Conservation (phyloP, 1,140 invertebrate species). For the Frieseomelitta varia region DNA sequence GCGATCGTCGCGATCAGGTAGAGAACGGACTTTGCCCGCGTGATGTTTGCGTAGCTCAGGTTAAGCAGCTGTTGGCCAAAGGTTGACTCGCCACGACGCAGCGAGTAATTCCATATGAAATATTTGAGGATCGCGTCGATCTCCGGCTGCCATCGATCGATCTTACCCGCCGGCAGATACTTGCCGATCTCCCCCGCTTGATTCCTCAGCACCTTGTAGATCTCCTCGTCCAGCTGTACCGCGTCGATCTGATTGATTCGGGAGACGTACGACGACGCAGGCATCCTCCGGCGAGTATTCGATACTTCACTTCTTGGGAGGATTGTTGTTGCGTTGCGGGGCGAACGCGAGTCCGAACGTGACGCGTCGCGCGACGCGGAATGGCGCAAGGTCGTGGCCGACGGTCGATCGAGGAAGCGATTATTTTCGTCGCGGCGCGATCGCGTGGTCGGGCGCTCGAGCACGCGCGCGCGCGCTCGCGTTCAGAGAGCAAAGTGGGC, state of each 20-base stretch:
- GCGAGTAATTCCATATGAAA: constrained; percentile 77
- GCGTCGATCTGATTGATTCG: constrained; percentile 80
- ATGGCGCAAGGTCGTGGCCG: constrained; percentile 22
- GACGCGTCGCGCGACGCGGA: constrained; percentile 8
- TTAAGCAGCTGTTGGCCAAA: constrained; percentile 79
- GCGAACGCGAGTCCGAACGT: background rate
- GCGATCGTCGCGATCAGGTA: constrained; percentile 71
- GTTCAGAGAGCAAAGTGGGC: background rate
- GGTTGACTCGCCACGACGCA: constrained; percentile 72
- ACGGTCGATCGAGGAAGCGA: constrained; percentile 23
- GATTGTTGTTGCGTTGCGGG: no score
- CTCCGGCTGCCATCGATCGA: constrained; percentile 76
- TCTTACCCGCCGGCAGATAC: constrained; percentile 64
- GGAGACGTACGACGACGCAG: constrained; percentile 72
- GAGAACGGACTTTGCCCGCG: constrained; percentile 70
- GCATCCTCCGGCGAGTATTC: constrained; percentile 48
- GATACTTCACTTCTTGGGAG: no score
- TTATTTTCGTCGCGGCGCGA: constrained; percentile 28
- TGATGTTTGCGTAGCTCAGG: constrained; percentile 74
- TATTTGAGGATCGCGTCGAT: constrained; percentile 74
- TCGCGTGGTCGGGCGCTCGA: background rate
- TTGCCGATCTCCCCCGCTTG: constrained; percentile 72
- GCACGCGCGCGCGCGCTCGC: background rate
- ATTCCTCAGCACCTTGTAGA: constrained; percentile 73
- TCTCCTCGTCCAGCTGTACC: constrained; percentile 76